Conservation (phyloP, 2,888 invertebrate species). For the Drosophila tanythrix region DNA sequence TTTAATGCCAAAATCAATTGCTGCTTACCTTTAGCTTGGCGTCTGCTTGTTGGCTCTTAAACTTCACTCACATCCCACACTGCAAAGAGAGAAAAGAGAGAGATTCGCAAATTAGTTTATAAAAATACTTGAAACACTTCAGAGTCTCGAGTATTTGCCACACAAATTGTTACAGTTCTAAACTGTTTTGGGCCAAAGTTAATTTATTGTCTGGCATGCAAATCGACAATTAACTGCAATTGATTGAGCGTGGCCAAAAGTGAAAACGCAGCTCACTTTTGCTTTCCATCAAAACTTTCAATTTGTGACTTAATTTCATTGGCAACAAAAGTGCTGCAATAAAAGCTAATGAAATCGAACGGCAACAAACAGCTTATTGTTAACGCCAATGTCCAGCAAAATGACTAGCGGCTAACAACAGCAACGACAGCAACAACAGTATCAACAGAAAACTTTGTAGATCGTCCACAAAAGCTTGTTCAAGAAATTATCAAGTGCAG, state of each 20-base stretch:
- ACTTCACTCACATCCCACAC: slow-evolving; percentile 61
- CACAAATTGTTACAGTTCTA: slow-evolving; percentile 41
- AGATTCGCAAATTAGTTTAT: slow-evolving; percentile 61
- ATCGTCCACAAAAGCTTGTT: slow-evolving; percentile 47
- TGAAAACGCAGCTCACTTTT: slow-evolving; percentile 72
- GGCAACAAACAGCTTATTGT: slow-evolving; percentile 58
- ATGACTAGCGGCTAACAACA: slow-evolving; percentile 29
- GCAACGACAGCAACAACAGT: slow-evolving; percentile 9
- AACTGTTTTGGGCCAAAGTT: slow-evolving; percentile 47
- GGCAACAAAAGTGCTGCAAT: slow-evolving; percentile 70
- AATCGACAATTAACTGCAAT: slow-evolving; percentile 55
- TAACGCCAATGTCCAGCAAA: slow-evolving; percentile 50
- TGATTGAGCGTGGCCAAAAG: slow-evolving; percentile 57
- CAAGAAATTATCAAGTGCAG: slow-evolving; percentile 81
- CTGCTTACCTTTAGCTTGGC: slow-evolving; percentile 61
- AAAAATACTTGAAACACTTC: slow-evolving; percentile 48
- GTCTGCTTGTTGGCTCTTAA: slow-evolving; percentile 53
- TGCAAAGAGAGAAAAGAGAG: slow-evolving; percentile 29
- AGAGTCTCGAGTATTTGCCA: neutral
- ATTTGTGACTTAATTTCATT: slow-evolving; percentile 79
- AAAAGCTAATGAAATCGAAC: slow-evolving; percentile 80
- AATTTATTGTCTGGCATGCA: slow-evolving; percentile 61
- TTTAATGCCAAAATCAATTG: slow-evolving; percentile 64
- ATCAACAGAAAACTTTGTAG: slow-evolving; percentile 20
- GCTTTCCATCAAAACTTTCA: slow-evolving; percentile 74